These are phyloP conservation scores for Caradrina kadenii DNA, from an alignment of 2,888 invertebrate genomes.

Conservation along the genomic window DNA sequence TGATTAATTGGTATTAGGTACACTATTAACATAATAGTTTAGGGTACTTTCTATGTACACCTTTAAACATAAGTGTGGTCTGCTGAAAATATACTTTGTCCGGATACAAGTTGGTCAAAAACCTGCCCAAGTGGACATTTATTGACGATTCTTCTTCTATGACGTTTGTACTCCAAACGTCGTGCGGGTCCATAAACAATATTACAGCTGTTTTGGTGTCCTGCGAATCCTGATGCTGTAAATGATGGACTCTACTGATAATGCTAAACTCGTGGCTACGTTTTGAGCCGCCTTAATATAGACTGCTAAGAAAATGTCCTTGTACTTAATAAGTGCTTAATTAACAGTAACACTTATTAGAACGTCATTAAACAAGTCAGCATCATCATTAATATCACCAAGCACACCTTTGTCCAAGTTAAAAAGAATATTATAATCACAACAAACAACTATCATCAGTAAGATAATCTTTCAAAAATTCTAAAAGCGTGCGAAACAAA, in stretches of 20 bases:
- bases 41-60: background rate
- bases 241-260: background rate
- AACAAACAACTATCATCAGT: slow-evolving; percentile 50
- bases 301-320: background rate
- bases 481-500: slow-evolving; percentile 77
- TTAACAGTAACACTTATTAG: background rate
- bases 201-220: background rate
- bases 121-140: too few relatives aligned
- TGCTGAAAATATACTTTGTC: background rate
- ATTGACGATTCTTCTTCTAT: too few relatives aligned
- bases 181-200: background rate
- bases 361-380: background rate
- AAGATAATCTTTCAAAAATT: slow-evolving; percentile 59
- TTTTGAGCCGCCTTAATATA: background rate
- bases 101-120: background rate
- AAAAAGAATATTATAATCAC: slow-evolving; percentile 43
- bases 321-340: background rate
- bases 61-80: background rate
- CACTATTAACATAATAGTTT: slow-evolving; percentile 5
- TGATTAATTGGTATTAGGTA: slow-evolving; percentile 31
- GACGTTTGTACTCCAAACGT: background rate
- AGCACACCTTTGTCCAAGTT: slow-evolving; percentile 15
- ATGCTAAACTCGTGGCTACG: background rate
- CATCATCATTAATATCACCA: slow-evolving; percentile 6
- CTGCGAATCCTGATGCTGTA: background rate